Conservation (phyloP, 2,797 vertebrate genomes). For the Capromys pilorides region DNA sequence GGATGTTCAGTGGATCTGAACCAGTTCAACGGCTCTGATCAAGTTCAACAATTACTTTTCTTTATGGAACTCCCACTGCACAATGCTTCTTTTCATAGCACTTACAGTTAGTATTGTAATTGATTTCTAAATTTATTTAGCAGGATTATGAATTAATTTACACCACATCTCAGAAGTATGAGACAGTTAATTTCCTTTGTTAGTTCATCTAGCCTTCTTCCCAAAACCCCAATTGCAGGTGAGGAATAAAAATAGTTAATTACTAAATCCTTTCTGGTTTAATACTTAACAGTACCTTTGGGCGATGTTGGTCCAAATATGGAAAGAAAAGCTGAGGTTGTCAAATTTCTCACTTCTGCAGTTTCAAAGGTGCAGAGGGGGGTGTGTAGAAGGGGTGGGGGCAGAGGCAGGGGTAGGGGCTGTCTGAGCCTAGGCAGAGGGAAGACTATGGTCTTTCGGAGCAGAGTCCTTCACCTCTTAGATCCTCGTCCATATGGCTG, state of each 20-base stretch:
- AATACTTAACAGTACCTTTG: neutral
- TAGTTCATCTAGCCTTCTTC: neutral
- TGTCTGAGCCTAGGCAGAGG: neutral
- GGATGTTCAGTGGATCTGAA: neutral
- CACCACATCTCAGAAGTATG: neutral
- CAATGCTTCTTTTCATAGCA: neutral
- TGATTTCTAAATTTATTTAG: slow-evolving; percentile 55
- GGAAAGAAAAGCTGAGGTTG: neutral
- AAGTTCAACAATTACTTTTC: slow-evolving; percentile 48
- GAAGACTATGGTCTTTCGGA: neutral
- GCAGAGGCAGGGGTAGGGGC: too few species aligned
- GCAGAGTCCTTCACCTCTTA: neutral
- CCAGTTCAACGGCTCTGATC: neutral
- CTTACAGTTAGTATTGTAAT: slow-evolving; percentile 40
- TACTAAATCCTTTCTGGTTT: neutral
- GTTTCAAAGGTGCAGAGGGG: neutral
- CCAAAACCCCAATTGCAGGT: neutral
- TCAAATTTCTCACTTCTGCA: neutral
- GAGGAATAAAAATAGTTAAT: neutral
- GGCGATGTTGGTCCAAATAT: neutral
- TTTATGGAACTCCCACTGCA: neutral
- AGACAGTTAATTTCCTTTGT: neutral
- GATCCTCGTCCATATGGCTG: neutral
- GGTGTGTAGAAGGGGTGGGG: neutral
- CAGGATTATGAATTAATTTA: slow-evolving; percentile 32